A percentile compares a stretch with the other conserved stretches of the same genome.
phyloP scores from a whole-genome alignment of 2,888 invertebrate genomes.

The Andrena bicolor region DNA sequence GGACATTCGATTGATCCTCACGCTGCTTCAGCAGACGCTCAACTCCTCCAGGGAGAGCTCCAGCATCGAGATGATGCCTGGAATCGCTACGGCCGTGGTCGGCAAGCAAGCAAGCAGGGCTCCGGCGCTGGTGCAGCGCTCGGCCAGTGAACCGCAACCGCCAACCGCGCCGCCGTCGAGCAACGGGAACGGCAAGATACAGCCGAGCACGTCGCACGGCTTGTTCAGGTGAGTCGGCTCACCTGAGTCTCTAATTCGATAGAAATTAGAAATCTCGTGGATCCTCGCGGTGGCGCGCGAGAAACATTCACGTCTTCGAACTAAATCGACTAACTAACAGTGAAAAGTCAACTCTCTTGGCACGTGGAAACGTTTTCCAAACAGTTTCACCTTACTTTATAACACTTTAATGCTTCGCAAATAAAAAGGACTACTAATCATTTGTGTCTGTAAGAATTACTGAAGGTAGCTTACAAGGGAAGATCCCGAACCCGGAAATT shows the following conservation, averaged over 20 bases:
- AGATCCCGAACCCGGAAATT: no score
- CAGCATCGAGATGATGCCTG: slow-evolving; percentile 85
- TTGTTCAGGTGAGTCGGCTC: slow-evolving; percentile 79
- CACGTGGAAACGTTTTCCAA: background rate
- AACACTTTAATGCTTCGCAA: no score
- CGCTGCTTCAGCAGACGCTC: slow-evolving; percentile 87
- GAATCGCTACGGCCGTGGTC: slow-evolving; percentile 89
- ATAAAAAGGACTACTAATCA: no score
- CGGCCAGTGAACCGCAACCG: slow-evolving; percentile 88
- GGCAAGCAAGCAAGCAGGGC: slow-evolving; percentile 78
- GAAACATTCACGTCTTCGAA: background rate
- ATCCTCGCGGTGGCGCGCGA: slow-evolving; percentile 16
- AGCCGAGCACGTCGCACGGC: slow-evolving; percentile 82
- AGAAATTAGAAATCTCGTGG: slow-evolving; percentile 11
- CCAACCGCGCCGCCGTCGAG: slow-evolving; percentile 86
- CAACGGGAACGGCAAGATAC: slow-evolving; percentile 81
- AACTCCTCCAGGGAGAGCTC: slow-evolving; percentile 82
- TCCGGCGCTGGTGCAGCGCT: slow-evolving; percentile 87
- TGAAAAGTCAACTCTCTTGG: no score
- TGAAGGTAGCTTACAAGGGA: no score
- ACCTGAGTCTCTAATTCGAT: background rate
- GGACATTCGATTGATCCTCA: slow-evolving; percentile 91
- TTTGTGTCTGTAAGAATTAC: no score
- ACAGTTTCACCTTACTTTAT: no score
- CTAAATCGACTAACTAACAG: background rate